Percentiles rank a stretch among this genome's conserved stretches.
Evolutionary conservation across 2,113 vertebrate genomes (phyloP).

Genomic region (Tenrec ecaudatus): DNA sequence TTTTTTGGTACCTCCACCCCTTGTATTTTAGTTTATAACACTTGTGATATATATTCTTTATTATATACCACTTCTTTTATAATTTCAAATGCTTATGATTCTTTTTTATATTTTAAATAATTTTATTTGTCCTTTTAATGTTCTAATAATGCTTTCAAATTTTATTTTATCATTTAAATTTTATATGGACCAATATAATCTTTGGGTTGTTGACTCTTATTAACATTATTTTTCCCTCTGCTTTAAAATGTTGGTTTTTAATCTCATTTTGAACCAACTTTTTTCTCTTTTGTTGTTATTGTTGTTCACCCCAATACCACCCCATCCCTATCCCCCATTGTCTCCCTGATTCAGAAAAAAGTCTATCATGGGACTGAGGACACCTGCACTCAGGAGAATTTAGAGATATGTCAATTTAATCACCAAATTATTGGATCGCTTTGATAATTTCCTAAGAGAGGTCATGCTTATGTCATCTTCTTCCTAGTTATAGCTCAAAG

Average conservation of each 20-base stretch:
- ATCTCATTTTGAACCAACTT: neutral
- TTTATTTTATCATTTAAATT: neutral
- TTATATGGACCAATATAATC: neutral
- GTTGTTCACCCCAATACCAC: neutral
- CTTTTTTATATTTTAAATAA: neutral
- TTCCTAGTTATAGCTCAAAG: neutral
- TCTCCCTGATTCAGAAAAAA: neutral
- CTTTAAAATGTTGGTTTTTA: neutral
- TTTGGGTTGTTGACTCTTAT: neutral
- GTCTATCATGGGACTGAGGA: neutral
- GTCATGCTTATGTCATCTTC: neutral
- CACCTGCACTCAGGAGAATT: neutral
- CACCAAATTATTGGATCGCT: neutral
- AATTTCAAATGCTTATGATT: too few species aligned
- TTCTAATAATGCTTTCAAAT: neutral
- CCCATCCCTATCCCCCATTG: too few species aligned
- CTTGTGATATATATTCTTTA: too few species aligned
- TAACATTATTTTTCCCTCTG: neutral
- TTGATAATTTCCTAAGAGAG: neutral
- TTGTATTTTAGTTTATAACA: too few species aligned
- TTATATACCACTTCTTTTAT: too few species aligned
- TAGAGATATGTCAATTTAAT: neutral
- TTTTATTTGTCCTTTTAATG: neutral
- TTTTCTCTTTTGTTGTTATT: neutral
- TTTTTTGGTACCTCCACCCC: too few species aligned